Percentiles rank a stretch among this genome's conserved stretches.
Evolutionary conservation across 2,113 vertebrate genomes (phyloP).

Genomic region (Silurus meridionalis): DNA sequence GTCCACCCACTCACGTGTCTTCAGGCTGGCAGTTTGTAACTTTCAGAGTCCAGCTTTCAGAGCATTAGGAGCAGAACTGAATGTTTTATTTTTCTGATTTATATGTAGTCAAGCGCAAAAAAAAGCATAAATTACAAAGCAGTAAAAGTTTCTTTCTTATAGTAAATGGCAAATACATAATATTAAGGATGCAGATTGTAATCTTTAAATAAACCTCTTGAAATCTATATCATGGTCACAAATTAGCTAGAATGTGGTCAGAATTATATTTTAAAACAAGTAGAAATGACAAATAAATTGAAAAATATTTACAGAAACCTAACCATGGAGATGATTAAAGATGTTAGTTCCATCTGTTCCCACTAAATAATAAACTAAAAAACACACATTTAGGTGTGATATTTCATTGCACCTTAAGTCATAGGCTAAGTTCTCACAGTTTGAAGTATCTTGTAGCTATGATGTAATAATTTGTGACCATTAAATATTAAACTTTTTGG

Average conservation of each 20-base stretch:
- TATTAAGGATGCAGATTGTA: not conserved
- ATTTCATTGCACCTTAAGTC: not conserved
- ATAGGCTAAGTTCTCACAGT: not conserved
- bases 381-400: not conserved
- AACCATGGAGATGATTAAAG: not conserved
- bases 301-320: not conserved
- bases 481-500: not conserved
- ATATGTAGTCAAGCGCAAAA: not conserved
- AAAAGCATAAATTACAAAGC: not conserved
- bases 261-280: not conserved
- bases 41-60: not conserved
- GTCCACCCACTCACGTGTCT: conserved; percentile 32
- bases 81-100: not conserved
- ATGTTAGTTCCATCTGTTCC: not conserved
- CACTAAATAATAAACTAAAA: not conserved
- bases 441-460: not conserved
- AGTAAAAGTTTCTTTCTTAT: not conserved
- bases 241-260: not conserved
- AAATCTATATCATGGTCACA: not conserved
- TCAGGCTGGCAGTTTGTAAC: not conserved
- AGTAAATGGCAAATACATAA: not conserved
- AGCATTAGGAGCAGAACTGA: not conserved
- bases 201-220: not conserved
- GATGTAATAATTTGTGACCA: not conserved
- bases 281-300: not conserved